Percentiles rank a stretch among this genome's conserved stretches.
These are phyloP conservation scores for Rhinoraja longicauda DNA, from an alignment of 2,797 vertebrate species.

Conservation along the genomic window DNA sequence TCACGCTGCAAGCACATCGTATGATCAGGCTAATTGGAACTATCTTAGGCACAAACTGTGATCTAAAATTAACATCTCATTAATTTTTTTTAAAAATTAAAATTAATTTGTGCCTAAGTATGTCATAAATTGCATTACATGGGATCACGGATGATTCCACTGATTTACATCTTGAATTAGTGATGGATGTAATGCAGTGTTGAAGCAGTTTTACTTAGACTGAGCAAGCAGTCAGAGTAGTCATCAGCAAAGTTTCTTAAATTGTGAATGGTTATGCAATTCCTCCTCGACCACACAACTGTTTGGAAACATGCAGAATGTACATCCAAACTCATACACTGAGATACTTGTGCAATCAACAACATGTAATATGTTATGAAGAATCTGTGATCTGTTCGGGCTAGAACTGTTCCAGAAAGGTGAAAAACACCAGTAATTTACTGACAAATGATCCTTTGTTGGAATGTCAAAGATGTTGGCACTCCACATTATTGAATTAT, in stretches of 20 bases:
- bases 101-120: not conserved
- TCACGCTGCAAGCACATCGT: not conserved
- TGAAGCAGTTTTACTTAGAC: not conserved
- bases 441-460: not conserved
- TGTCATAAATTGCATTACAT: not conserved
- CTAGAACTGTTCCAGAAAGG: not conserved
- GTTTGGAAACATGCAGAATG: not conserved
- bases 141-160: not conserved
- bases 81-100: not conserved
- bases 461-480: too few relatives aligned
- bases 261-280: not conserved
- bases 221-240: not conserved
- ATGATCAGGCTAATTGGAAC: not conserved
- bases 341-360: not conserved
- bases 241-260: not conserved
- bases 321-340: not conserved
- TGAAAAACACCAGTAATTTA: not conserved
- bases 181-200: not conserved
- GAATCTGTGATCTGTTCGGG: not conserved
- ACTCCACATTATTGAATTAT: too few relatives aligned
- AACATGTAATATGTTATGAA: not conserved
- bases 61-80: not conserved
- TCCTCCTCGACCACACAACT: not conserved
- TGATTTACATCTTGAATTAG: not conserved
- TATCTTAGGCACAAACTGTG: not conserved